Base-by-base conservation (phyloP, 2,797 vertebrate species). In the Pipistrellus nathusii region DNA sequence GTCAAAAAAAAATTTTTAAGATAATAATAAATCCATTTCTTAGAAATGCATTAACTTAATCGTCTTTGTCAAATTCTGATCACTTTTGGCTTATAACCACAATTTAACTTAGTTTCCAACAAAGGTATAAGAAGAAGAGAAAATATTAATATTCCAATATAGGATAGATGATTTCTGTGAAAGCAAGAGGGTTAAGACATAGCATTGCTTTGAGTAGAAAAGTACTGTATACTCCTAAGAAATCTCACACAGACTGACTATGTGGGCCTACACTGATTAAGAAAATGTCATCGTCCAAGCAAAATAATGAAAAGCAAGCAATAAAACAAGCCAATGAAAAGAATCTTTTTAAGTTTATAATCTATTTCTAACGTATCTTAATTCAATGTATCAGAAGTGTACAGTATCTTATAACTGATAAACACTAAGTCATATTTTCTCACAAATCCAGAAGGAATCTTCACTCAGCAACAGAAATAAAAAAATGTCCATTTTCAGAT, bases 201-300 rank as follows among this genome's bases (percentile, higher is more conserved):
- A 3, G 20, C 64, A 38, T 8, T 57, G 77, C 44, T 57, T 32
- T 44, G 53, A 23, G 18, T 1, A 59, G 62, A 62, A 96, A 97
- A 97, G 90, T 23, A 23, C 53, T 55, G 53, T 92, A 97, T 88
- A 97, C 96, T 46, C 82, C 66, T 96, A 97, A 94, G 95, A 75
- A 96, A 95, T 59, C 71, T 88, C 92, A 97, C 95, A 96, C 95
- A 95, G 97, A 94, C 90, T 96, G 95, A 96, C 46, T 97, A 96
- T 94, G 94, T 2, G 73, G 0, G 71, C 27, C 57, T 30, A 27
- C 8, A 95, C 88, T 88, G 91, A 97, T 93, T 96, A 92, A 84
- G 89, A 97, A 96, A 97, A 96, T 32, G 35, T 71, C 89, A 95
- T 85, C 88, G 96, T 95, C 38, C 8, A 94, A 96, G 85, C 92